Evolutionary conservation across 2,113 vertebrate genomes (phyloP).

Genomic region (Kryptolebias marmoratus): DNA sequence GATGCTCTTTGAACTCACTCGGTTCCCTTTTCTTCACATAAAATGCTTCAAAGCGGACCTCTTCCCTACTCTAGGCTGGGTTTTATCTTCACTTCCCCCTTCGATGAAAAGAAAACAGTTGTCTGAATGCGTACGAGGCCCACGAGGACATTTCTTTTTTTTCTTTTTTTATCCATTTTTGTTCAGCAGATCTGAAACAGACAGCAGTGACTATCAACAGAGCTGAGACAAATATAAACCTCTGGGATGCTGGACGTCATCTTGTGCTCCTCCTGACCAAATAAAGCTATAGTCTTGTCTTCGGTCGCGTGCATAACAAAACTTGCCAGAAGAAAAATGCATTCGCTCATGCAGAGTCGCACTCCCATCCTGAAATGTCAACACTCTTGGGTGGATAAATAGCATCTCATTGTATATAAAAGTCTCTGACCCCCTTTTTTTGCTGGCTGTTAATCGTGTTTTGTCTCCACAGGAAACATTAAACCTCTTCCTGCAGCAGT

Average conservation of each 20-base stretch:
- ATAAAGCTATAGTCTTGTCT: slow-evolving; percentile 63
- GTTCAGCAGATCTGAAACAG: slow-evolving; percentile 20
- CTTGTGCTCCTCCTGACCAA: slow-evolving; percentile 65
- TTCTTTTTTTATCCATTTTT: background rate
- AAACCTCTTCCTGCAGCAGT: slow-evolving; percentile 70
- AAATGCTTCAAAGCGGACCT: slow-evolving; percentile 32
- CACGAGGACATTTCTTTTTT: background rate
- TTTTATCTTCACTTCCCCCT: slow-evolving; percentile 65
- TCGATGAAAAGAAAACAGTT: slow-evolving; percentile 43
- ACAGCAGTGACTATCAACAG: slow-evolving; percentile 41
- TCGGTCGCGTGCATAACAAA: slow-evolving; percentile 38
- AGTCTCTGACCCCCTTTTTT: slow-evolving; percentile 8
- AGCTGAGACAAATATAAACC: slow-evolving; percentile 55
- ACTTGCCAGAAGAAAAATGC: slow-evolving; percentile 42
- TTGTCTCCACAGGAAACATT: slow-evolving; percentile 71
- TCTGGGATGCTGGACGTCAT: slow-evolving; percentile 37
- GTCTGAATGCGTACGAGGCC: slow-evolving; percentile 18
- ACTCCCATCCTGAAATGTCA: slow-evolving; percentile 46
- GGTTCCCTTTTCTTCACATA: slow-evolving; percentile 37
- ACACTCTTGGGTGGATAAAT: slow-evolving; percentile 51
- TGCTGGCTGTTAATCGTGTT: slow-evolving; percentile 24
- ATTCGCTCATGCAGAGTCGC: slow-evolving; percentile 14
- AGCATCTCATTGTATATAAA: slow-evolving; percentile 43
- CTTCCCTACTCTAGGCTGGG: slow-evolving; percentile 26
- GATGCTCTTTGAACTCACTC: slow-evolving; percentile 5